These are phyloP conservation scores for Syngnathus rostellatus DNA, from an alignment of 2,797 vertebrate species.

Conservation along the genomic window DNA sequence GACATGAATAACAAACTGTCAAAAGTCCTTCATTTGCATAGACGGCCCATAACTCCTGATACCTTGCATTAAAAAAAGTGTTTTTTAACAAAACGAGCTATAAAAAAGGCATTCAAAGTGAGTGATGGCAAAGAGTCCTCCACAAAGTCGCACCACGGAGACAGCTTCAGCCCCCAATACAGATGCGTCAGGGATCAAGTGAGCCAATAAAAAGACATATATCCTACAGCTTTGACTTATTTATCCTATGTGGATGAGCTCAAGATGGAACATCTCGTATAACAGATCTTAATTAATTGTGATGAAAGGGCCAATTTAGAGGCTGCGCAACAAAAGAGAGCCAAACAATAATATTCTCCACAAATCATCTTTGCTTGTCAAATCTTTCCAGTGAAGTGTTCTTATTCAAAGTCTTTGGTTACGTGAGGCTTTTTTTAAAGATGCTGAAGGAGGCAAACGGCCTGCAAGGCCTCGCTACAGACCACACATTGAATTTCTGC, in stretches of 20 bases:
- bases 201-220: constrained; percentile 80
- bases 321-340: constrained; percentile 63
- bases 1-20: constrained; percentile 84
- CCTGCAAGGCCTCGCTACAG: constrained; percentile 6
- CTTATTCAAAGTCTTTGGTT: constrained; percentile 64
- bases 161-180: constrained; percentile 52
- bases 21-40: constrained; percentile 78
- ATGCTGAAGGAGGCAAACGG: constrained; percentile 32
- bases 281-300: constrained; percentile 78
- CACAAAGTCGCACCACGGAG: constrained; percentile 65
- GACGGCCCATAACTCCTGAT: constrained; percentile 77
- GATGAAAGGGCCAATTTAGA: constrained; percentile 78
- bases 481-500: not conserved
- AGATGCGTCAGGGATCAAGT: constrained; percentile 74
- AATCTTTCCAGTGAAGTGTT: constrained; percentile 75
- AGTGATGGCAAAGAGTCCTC: constrained; percentile 72
- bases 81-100: constrained; percentile 82
- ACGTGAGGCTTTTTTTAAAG: constrained; percentile 69
- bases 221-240: constrained; percentile 74
- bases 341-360: constrained; percentile 71
- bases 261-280: constrained; percentile 78
- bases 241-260: constrained; percentile 73
- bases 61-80: constrained; percentile 75
- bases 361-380: constrained; percentile 72
- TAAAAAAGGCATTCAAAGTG: constrained; percentile 74